phyloP scores from a whole-genome alignment of 2,113 vertebrate genomes.

The Sylvietta virens region DNA sequence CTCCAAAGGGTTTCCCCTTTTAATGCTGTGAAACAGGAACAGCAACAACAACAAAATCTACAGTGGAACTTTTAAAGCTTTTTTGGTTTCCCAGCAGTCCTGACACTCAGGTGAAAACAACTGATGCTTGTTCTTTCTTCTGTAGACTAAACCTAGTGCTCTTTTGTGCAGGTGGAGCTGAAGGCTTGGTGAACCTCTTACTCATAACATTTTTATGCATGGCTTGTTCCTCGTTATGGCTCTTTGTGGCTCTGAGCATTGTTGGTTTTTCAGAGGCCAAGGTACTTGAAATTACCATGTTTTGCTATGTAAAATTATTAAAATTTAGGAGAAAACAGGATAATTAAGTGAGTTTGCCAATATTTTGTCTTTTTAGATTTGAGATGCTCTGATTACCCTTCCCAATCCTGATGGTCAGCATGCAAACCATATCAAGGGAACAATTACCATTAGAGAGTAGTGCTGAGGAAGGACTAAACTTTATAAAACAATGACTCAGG shows the following conservation, averaged over 20 bases:
- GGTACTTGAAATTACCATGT: neutral
- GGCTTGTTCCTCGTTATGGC: neutral
- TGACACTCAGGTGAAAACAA: neutral
- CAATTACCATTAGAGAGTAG: neutral
- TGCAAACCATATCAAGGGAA: rapidly evolving
- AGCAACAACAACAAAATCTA: neutral
- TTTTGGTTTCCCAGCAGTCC: neutral
- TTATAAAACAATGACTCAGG: neutral
- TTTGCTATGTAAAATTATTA: neutral
- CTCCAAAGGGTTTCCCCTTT: neutral
- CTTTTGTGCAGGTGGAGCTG: neutral
- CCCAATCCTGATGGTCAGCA: neutral
- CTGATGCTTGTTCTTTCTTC: neutral
- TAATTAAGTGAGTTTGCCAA: neutral
- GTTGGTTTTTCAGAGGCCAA: neutral
- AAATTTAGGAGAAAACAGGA: neutral
- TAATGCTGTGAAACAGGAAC: neutral
- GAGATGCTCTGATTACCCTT: neutral
- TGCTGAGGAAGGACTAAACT: neutral
- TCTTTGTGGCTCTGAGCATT: neutral
- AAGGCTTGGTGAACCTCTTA: neutral
- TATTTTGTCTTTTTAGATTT: neutral
- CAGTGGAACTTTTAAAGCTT: neutral
- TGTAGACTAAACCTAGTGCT: neutral
- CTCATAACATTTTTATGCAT: neutral